phyloP scores from a whole-genome alignment of 1,140 invertebrate genomes.

The Cyclargus thomasi region DNA sequence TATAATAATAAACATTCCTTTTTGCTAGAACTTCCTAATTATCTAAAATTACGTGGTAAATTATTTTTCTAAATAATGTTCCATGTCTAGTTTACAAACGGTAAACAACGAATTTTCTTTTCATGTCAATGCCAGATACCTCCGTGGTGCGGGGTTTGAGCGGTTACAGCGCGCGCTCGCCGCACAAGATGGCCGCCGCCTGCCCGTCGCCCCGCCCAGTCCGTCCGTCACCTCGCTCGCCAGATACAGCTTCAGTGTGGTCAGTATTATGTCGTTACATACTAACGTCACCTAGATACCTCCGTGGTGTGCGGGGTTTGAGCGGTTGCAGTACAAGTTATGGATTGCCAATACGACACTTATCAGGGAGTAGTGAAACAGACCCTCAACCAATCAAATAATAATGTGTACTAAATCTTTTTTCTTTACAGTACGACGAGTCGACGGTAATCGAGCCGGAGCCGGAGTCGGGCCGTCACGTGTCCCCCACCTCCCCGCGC shows the following conservation, averaged over 20 bases:
- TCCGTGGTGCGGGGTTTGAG: conserved; percentile 92
- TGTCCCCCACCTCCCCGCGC: conserved; percentile 70
- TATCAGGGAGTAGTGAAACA: too few relatives aligned
- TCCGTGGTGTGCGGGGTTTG: too few relatives aligned
- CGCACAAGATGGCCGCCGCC: conserved; percentile 80
- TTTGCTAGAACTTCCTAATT: too few relatives aligned
- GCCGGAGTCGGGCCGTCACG: conserved; percentile 77
- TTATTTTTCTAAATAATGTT: too few relatives aligned
- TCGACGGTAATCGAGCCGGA: conserved; percentile 81
- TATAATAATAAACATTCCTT: too few relatives aligned
- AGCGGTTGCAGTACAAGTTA: too few relatives aligned
- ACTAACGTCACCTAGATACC: too few relatives aligned
- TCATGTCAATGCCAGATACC: conserved; percentile 80
- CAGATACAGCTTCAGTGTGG: conserved; percentile 84
- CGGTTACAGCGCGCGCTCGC: conserved; percentile 90
- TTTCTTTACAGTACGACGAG: conserved; percentile 65
- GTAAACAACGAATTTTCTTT: too few relatives aligned
- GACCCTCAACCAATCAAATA: too few relatives aligned
- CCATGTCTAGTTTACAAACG: too few relatives aligned
- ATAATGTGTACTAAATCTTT: conserved; percentile 9
- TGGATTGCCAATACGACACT: too few relatives aligned
- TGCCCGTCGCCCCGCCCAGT: conserved; percentile 79
- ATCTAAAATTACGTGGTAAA: too few relatives aligned
- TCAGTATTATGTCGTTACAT: conserved; percentile 72
- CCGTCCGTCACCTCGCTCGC: conserved; percentile 86